Conservation (phyloP, 2,797 vertebrate genomes). For the Dallia pectoralis region DNA sequence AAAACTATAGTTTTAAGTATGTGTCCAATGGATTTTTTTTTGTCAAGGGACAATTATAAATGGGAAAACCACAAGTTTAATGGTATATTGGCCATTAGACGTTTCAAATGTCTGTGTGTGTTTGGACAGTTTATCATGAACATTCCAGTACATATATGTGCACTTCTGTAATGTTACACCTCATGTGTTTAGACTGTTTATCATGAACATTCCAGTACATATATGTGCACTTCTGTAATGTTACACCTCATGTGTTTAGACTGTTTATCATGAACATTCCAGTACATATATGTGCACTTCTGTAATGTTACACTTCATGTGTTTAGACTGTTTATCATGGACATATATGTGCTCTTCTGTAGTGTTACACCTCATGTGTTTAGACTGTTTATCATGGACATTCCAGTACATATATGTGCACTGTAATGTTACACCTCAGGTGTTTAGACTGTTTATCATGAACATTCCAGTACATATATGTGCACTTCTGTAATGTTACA, state of each 20-base stretch:
- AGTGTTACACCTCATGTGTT: not conserved
- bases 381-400: not conserved
- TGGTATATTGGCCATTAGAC: not conserved
- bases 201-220: no score
- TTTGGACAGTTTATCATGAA: conserved; percentile 25
- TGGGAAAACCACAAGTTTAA: not conserved
- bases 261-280: not conserved
- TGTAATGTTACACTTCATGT: conserved; percentile 22
- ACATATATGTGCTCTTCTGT: not conserved
- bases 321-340: no score
- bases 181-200: no score
- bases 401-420: conserved; percentile 25
- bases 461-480: no score
- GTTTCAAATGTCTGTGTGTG: not conserved
- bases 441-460: no score
- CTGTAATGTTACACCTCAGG: conserved; percentile 21
- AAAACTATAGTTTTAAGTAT: conserved; percentile 1
- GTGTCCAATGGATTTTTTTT: no score
- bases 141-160: conserved; percentile 9
- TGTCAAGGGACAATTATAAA: not conserved
- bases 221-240: no score
- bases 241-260: conserved; percentile 44
- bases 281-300: conserved; percentile 21
- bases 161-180: conserved; percentile 25
- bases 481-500: not conserved